phyloP scores from a whole-genome alignment of 2,797 vertebrate genomes.

The Syncerus caffer region DNA sequence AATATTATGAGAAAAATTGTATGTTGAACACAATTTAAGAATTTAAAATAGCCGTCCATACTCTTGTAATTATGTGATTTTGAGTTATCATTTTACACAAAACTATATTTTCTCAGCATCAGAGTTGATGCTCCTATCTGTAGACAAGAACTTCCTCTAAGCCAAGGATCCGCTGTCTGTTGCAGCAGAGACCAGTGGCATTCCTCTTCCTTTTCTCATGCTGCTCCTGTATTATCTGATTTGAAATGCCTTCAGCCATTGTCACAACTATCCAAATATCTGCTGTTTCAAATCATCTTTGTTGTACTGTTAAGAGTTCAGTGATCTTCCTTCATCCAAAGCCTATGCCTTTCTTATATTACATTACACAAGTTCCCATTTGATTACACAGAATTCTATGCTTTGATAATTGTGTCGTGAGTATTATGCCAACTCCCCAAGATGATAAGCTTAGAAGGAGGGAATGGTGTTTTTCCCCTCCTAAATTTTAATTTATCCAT shows the following conservation, averaged over 20 bases:
- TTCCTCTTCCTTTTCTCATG: neutral
- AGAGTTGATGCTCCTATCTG: neutral
- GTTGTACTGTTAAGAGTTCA: neutral
- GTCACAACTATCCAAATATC: neutral
- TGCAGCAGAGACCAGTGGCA: neutral
- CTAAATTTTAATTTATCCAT: neutral
- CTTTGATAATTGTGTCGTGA: neutral
- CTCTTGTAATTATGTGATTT: neutral
- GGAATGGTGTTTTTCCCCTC: neutral
- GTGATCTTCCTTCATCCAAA: neutral
- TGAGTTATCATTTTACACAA: neutral
- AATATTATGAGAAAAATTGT: neutral
- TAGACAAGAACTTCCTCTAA: neutral
- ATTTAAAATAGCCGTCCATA: neutral
- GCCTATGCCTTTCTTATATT: neutral
- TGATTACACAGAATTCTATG: neutral
- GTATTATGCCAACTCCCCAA: slow-evolving; percentile 15
- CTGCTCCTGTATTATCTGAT: neutral
- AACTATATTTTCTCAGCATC: neutral
- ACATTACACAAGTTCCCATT: neutral
- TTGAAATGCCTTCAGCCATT: neutral
- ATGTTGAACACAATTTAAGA: neutral
- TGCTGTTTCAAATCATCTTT: neutral
- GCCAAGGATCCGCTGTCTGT: neutral
- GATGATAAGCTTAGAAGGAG: neutral